Percentiles rank a stretch among this genome's conserved stretches.
Evolutionary conservation across 2,888 invertebrate species (phyloP).

Genomic region (Chironomus tentans): DNA sequence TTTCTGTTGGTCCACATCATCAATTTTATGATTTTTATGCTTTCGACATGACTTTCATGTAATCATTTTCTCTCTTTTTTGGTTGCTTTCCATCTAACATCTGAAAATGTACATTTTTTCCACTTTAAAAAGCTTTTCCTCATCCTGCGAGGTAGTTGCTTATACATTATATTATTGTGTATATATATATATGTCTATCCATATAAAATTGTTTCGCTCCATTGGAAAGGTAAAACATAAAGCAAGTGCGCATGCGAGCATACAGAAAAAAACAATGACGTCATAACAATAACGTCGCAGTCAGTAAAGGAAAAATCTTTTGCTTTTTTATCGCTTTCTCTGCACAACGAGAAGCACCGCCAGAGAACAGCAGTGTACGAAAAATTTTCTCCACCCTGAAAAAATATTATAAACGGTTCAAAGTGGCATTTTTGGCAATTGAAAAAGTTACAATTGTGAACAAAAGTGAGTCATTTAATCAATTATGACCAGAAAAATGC

Average conservation of each 20-base stretch:
- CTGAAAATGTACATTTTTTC: not conserved
- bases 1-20: constrained; percentile 2
- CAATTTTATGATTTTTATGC: constrained; percentile 5
- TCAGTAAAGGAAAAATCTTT: constrained; percentile 1
- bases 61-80: not conserved
- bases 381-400: constrained; percentile 4
- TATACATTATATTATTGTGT: too few species aligned
- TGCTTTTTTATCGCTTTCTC: constrained; percentile 1
- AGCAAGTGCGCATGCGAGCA: not conserved
- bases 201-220: not conserved
- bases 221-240: not conserved
- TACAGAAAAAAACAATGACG: not conserved
- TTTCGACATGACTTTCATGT: constrained; percentile 8
- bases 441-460: not conserved
- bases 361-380: constrained; percentile 2
- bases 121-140: not conserved
- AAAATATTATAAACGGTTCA: not conserved
- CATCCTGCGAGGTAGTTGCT: not conserved
- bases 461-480: not conserved
- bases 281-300: constrained; percentile 4
- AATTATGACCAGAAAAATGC: not conserved
- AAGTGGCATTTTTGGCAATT: not conserved
- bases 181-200: not conserved
- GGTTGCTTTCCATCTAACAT: not conserved
- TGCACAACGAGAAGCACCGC: constrained; percentile 6